These are phyloP conservation scores for Hypselothyrea guttata DNA, from an alignment of 2,888 invertebrate genomes.

Conservation along the genomic window DNA sequence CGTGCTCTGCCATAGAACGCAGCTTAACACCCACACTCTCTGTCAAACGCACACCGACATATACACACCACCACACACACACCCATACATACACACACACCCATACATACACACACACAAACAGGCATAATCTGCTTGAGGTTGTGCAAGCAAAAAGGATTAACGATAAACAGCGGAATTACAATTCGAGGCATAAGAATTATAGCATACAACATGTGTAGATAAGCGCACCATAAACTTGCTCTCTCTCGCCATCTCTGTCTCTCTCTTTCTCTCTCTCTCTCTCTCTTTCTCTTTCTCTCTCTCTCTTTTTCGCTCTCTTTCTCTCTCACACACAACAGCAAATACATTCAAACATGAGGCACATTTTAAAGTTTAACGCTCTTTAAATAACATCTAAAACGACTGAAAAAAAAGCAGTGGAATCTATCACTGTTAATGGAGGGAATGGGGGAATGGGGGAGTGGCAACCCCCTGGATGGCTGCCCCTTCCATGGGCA, in stretches of 20 bases:
- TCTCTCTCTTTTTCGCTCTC: no score
- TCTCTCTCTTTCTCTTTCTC: no score
- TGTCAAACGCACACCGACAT: background rate
- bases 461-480: background rate
- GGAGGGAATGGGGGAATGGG: background rate
- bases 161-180: conserved; percentile 51
- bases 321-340: background rate
- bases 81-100: background rate
- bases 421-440: background rate
- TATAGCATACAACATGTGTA: conserved; percentile 29
- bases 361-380: conserved; percentile 31
- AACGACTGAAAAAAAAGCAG: conserved; percentile 10
- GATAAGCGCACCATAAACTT: conserved; percentile 4
- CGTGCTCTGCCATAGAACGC: conserved; percentile 41
- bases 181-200: conserved; percentile 52
- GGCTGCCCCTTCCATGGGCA: conserved; percentile 14
- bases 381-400: conserved; percentile 34
- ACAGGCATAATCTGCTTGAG: conserved; percentile 14
- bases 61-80: conserved; percentile 5
- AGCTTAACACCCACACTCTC: conserved; percentile 37
- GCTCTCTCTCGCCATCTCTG: no score
- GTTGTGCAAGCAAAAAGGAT: conserved; percentile 42
- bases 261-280: no score
- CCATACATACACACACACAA: conserved; percentile 5
- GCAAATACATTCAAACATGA: conserved; percentile 2